Conservation (phyloP, 2,113 vertebrate species). For the Phrynosoma platyrhinos region DNA sequence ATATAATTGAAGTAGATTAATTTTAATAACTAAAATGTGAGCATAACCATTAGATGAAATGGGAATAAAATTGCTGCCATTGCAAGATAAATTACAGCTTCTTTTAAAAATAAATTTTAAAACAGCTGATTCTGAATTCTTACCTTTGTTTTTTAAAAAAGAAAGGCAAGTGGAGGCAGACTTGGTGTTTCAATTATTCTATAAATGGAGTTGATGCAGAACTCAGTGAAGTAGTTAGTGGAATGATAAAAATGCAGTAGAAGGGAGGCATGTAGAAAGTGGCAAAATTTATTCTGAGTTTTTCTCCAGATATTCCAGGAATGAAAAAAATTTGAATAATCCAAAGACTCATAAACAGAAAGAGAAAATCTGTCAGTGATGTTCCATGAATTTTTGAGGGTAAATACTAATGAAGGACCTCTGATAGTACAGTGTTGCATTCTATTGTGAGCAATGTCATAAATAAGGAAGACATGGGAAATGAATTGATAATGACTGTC, state of each 20-base stretch:
- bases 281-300: constrained; percentile 39
- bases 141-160: constrained; percentile 55
- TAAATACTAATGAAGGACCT: neutral
- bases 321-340: neutral
- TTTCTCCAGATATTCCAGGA: constrained; percentile 26
- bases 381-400: neutral
- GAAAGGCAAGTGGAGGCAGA: neutral
- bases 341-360: neutral
- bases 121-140: constrained; percentile 73
- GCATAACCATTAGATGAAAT: constrained; percentile 76
- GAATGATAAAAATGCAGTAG: constrained; percentile 50
- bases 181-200: constrained; percentile 64
- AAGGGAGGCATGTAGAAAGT: constrained; percentile 37
- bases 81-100: constrained; percentile 66
- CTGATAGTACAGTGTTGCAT: neutral
- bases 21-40: constrained; percentile 79
- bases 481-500: neutral
- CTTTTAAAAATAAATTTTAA: constrained; percentile 76
- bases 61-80: constrained; percentile 74
- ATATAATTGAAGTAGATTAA: constrained; percentile 78
- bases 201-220: constrained; percentile 61
- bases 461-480: no score
- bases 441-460: neutral
- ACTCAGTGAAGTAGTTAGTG: constrained; percentile 54
- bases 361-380: neutral